phyloP scores from a whole-genome alignment of 2,888 invertebrate genomes.

The Ochropleura plecta region DNA sequence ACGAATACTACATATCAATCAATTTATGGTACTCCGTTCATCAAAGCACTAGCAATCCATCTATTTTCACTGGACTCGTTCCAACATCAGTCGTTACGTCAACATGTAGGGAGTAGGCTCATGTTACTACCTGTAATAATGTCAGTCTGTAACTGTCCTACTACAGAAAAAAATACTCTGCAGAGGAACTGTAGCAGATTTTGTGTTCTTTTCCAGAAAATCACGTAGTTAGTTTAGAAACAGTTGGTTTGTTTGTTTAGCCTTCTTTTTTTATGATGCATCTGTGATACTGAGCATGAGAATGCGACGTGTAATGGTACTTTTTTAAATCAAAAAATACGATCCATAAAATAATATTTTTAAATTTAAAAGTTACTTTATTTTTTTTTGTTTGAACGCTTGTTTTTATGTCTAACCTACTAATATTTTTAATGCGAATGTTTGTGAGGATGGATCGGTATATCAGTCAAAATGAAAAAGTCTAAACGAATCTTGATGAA shows the following conservation, averaged over 20 bases:
- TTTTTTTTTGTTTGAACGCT: no score
- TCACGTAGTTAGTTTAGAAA: not conserved
- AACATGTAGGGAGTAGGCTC: not conserved
- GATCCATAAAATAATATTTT: no score
- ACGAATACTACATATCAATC: conserved; percentile 31
- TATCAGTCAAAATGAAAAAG: no score
- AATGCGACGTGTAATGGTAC: no score
- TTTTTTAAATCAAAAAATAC: no score
- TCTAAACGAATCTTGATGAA: no score
- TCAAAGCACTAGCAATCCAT: conserved; percentile 31
- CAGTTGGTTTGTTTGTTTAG: not conserved
- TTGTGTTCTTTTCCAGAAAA: not conserved
- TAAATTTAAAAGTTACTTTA: no score
- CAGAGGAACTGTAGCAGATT: not conserved
- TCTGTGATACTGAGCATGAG: not conserved
- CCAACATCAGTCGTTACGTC: conserved; percentile 28
- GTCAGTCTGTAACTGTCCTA: no score
- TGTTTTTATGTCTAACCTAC: no score
- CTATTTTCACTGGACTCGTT: conserved; percentile 37
- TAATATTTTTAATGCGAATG: no score
- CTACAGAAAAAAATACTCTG: no score
- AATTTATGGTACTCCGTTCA: conserved; percentile 36
- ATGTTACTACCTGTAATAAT: conserved; percentile 1
- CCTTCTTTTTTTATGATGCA: not conserved
- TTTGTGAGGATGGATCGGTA: no score